Percentiles rank a stretch among this genome's conserved stretches.
Conservation (phyloP, 1,140 invertebrate genomes). For the Nymphalis io region DNA sequence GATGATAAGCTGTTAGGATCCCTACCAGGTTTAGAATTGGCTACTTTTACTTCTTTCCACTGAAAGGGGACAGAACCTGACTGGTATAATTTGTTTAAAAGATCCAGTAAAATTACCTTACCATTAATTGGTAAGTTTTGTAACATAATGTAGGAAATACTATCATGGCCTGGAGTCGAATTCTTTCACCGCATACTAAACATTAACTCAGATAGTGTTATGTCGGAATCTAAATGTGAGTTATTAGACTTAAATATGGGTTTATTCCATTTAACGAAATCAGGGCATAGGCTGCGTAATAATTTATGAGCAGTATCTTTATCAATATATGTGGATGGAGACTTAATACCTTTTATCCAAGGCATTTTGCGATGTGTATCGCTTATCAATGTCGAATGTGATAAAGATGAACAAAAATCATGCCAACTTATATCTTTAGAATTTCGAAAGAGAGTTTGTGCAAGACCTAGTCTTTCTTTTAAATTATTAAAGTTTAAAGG, state of each 20-base stretch:
- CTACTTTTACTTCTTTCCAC: neutral
- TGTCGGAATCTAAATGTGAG: neutral
- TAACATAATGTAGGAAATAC: neutral
- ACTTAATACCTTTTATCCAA: conserved; percentile 18
- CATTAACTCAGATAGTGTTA: neutral
- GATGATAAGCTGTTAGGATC: neutral
- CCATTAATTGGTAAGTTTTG: neutral
- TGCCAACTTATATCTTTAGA: too few species aligned
- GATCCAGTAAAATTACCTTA: neutral
- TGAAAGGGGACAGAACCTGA: neutral
- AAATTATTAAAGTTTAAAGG: conserved; percentile 41
- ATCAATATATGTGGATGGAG: neutral
- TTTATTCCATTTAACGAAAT: neutral
- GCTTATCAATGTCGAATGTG: neutral
- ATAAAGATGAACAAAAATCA: conserved; percentile 16
- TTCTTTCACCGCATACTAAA: neutral
- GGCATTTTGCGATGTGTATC: conserved; percentile 13
- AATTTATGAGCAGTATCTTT: too few species aligned
- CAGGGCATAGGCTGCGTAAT: neutral
- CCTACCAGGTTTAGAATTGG: neutral
- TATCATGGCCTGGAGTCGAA: neutral
- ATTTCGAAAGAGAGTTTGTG: neutral
- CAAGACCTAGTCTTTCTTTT: conserved; percentile 21
- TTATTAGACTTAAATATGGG: neutral
- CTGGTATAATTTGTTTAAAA: neutral